These are phyloP conservation scores for Ophioderma brevispina DNA, from an alignment of 35 echinoderm and acorn worm genomes.

Conservation along the genomic window DNA sequence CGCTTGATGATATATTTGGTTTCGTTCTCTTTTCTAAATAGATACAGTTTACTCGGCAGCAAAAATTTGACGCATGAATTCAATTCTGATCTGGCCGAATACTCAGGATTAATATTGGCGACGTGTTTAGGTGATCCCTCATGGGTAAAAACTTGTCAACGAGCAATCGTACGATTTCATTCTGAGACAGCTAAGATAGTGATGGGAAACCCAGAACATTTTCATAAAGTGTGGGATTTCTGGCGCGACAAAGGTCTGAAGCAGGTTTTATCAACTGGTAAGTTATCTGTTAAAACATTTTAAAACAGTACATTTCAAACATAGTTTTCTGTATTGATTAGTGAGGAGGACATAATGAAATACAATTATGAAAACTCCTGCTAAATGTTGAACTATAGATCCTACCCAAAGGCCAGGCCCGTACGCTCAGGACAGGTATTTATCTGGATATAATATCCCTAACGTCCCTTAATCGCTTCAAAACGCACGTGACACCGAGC, in stretches of 20 bases:
- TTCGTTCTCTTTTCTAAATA: neutral
- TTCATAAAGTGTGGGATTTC: slow-evolving; percentile 39
- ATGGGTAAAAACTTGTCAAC: neutral
- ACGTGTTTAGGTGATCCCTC: neutral
- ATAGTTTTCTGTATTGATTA: no score
- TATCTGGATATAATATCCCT: no score
- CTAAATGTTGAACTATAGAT: no score
- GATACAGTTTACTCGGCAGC: neutral
- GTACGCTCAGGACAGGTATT: no score
- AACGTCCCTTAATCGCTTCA: no score
- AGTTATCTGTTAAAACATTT: no score
- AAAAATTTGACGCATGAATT: neutral
- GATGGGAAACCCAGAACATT: slow-evolving; percentile 22
- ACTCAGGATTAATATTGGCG: neutral
- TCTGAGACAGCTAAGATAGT: neutral
- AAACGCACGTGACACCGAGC: no score
- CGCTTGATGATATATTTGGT: neutral
- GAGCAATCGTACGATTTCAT: neutral
- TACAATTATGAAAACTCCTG: no score
- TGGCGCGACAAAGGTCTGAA: slow-evolving; percentile 14
- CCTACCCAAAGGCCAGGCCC: no score
- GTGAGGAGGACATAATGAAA: no score
- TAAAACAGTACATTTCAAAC: no score
- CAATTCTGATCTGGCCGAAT: neutral
- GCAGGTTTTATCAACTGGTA: slow-evolving; percentile 20